Evolutionary conservation across 2,888 invertebrate genomes (phyloP), one percentile per base, ranked within the genome.

Genomic region (Mystacides longicornis): DNA sequence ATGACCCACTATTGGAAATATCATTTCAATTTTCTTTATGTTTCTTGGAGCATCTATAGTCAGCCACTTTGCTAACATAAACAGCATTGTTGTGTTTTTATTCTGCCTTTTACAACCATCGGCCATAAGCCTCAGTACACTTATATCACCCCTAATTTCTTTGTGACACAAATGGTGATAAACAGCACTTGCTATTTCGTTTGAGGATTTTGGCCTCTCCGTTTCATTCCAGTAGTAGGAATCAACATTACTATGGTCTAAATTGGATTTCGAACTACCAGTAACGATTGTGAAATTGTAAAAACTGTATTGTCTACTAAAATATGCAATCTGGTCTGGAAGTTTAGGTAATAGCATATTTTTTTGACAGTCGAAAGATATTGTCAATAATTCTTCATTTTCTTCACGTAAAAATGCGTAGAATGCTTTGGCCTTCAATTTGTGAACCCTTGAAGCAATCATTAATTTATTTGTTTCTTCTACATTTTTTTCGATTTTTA

Each of bases 351-450:
- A n/a, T 9, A 19, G 11, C 51, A 43, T 51, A 43, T 51, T 51
- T n/a, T 51, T 51, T 51, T 51, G 51, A 18, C 45, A 51, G 23
- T 43, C 51, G 14, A 43, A 43, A 20, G 43, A 23, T 3, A 42
- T 23, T 11, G 23, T 51, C 18, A 37, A 33, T 9, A 31, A 7
- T 31, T 31, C 31, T 9, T 31, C 22, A 18, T 21, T 11, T 22
- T 31, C 14, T 31, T 4, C 31, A 14, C 33, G 18, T 16, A 27
- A 19, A n/a, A 9, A n/a, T n/a, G n/a, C n/a, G n/a, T n/a, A 2
- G 20, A 50, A 33, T 2, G 21, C 50, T 14, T 50, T 50, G 21
- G 50, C 37, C 21, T 50, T 50, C 4, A 5, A 19, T 5, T 5
- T 31, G 3, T 33, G 31, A 5, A 50, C 19, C 14, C n/a, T 31